Percentiles rank a stretch among this genome's conserved stretches.
Evolutionary conservation across 2,797 vertebrate species (phyloP).

Genomic region (Tenualosa thibaudeaui): DNA sequence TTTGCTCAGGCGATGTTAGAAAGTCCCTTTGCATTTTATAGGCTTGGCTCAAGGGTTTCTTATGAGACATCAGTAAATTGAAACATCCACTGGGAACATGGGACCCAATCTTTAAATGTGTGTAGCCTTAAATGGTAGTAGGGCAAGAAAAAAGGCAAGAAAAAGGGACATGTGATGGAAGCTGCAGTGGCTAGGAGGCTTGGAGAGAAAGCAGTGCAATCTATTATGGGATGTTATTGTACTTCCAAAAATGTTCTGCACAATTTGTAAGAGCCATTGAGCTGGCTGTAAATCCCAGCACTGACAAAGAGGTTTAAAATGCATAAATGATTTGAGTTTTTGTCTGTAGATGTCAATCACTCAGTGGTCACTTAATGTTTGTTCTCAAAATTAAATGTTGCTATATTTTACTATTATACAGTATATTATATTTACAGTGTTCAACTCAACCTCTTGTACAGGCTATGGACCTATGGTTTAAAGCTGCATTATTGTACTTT

Average conservation of each 20-base stretch:
- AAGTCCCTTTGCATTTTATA: background rate
- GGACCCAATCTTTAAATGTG: slow-evolving; percentile 14
- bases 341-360: background rate
- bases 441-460: no score
- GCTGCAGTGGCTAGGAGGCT: background rate
- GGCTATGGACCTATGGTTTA: no score
- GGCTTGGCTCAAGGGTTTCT: background rate
- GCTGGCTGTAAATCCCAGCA: background rate
- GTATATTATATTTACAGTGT: no score
- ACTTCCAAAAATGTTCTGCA: background rate
- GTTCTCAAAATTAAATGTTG: background rate
- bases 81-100: background rate
- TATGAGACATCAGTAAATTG: background rate
- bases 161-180: background rate
- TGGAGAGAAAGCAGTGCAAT: background rate
- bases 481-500: no score
- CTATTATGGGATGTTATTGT: background rate
- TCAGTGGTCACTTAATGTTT: background rate
- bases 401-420: background rate
- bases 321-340: slow-evolving; percentile 16
- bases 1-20: background rate
- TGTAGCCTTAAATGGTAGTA: background rate
- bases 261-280: background rate
- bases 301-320: background rate
- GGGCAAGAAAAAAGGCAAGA: slow-evolving; percentile 1